Percentiles rank a stretch among this genome's conserved stretches.
phyloP scores from a whole-genome alignment of 2,888 invertebrate genomes.

The Crioceris asparagi region DNA sequence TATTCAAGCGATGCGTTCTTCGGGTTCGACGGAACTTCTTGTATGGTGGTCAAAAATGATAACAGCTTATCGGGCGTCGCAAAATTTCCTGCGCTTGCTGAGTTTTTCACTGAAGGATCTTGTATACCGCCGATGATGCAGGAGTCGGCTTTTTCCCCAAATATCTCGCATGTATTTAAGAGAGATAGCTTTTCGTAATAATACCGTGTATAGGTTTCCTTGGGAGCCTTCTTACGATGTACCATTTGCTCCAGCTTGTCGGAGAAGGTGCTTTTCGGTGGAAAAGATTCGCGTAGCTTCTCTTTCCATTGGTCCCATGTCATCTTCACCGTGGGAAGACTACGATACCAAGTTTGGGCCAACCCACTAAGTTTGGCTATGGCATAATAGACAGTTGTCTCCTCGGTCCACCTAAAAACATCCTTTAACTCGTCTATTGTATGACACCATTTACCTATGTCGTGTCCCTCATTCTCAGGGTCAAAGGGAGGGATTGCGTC shows the following conservation, averaged over 20 bases:
- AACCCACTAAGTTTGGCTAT: not conserved
- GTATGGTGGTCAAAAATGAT: too few species aligned
- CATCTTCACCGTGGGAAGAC: conserved; percentile 13
- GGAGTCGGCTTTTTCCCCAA: conserved; percentile 15
- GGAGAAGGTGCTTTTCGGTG: conserved; percentile 12
- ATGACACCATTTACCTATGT: too few species aligned
- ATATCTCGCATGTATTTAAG: conserved; percentile 15
- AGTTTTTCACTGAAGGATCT: conserved; percentile 13
- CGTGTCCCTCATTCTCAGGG: too few species aligned
- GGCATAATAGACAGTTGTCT: too few species aligned
- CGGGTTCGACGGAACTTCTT: too few species aligned
- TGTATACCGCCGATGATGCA: conserved; percentile 17
- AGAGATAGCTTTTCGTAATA: conserved; percentile 17
- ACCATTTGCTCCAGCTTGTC: conserved; percentile 13
- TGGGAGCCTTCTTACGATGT: conserved; percentile 11
- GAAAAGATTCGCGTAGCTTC: conserved; percentile 13
- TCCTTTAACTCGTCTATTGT: too few species aligned
- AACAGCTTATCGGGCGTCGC: conserved; percentile 15
- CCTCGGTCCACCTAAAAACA: too few species aligned
- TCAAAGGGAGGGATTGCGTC: too few species aligned
- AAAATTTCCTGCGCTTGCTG: conserved; percentile 12
- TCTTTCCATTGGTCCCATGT: conserved; percentile 18
- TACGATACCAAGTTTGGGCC: not conserved
- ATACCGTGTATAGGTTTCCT: conserved; percentile 16
- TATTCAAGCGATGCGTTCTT: too few species aligned